A percentile compares a stretch with the other conserved stretches of the same genome.
Conservation (phyloP, 2,113 vertebrate genomes). For the Engystomops pustulosus region DNA sequence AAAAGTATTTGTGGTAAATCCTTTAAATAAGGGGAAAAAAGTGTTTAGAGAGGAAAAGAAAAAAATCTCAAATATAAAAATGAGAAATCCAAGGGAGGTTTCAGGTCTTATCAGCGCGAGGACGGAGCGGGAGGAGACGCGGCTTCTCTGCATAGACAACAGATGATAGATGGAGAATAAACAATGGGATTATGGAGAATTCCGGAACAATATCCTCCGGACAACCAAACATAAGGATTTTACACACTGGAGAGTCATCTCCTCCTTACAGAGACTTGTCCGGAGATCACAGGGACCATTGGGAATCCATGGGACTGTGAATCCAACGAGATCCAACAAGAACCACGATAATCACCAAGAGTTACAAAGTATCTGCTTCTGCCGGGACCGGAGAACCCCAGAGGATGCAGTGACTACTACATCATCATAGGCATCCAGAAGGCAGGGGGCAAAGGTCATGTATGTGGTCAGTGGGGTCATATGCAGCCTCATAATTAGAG, state of each 20-base stretch:
- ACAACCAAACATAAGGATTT: slow-evolving; percentile 14
- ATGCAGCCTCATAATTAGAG: no score
- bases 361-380: no score
- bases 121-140: background rate
- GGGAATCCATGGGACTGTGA: background rate
- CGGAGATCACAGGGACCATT: background rate
- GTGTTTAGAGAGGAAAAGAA: background rate
- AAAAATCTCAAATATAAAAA: background rate
- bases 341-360: no score
- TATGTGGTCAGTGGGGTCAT: no score
- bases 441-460: no score
- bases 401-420: no score
- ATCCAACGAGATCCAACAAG: background rate
- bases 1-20: slow-evolving; percentile 30
- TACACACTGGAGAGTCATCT: slow-evolving; percentile 12
- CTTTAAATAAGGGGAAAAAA: background rate
- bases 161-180: slow-evolving; percentile 40
- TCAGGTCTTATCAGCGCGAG: slow-evolving; percentile 22
- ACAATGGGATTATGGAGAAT: slow-evolving; percentile 33
- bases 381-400: no score
- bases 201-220: slow-evolving; percentile 30
- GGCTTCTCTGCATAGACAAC: slow-evolving; percentile 12
- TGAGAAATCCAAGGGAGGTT: slow-evolving; percentile 14
- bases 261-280: background rate
- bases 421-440: no score